Base-by-base conservation (phyloP, 2,888 invertebrate species). In the Euproctis similis region DNA sequence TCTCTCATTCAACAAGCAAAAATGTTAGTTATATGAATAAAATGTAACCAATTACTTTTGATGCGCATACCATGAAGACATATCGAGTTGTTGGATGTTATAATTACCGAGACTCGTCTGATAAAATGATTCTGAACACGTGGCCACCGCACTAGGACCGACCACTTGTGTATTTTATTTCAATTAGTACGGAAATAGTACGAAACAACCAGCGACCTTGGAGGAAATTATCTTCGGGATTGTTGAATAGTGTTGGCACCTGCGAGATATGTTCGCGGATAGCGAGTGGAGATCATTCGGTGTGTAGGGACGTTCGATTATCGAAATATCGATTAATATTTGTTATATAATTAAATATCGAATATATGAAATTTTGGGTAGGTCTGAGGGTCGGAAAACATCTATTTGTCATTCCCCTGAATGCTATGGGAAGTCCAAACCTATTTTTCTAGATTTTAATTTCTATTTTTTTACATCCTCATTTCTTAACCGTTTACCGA, bases 101-200 rank as follows among this genome's bases (percentile, higher is more conserved):
- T 30, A 30, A 30, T 34, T 24, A 24, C 10, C n/a, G 7, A 33
- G 16, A 22, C 17, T 13, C 5, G 34, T 52, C 41, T 26, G 25
- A 12, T 24, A 30, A 24, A 18, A 18, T 25, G 8, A 10, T n/a
- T n/a, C n/a, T 13, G 3, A 33, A 33, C 28, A 36, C 19, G 32
- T 53, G 40, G 53, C 23, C 31, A 31, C 42, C 35, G 34, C 26
- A 33, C 38, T n/a, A n/a, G n/a, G 29, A 24, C 13, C 28, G 35
- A 46, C 26, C 52, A 56, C 53, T 59, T 42, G 61, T 55, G 31
- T 50, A 41, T 58, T n/a, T 48, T 53, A 49, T 57, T 58, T 60
- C 57, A 59, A 62, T 59, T 53, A 61, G 42, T 34, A 44, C 51
- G 32, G 39, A 52, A 62, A 62, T 62, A 62, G 57, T 56, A 38